Base-by-base conservation (phyloP, 2,113 vertebrate species). In the Nannobrachium achirus region DNA sequence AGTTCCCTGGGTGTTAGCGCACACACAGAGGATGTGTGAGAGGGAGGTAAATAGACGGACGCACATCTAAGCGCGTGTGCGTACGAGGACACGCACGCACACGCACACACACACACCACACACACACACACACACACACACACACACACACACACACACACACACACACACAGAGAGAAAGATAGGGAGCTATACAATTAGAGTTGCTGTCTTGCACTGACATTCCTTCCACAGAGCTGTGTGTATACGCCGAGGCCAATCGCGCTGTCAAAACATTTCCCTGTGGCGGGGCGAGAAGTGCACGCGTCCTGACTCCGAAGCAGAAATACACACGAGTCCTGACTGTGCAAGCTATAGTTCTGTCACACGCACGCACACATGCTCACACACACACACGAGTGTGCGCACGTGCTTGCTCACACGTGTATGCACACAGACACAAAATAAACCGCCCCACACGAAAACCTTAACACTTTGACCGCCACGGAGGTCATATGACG, bases 201-300 rank as follows among this genome's bases (percentile, higher is more conserved):
- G 58, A 69, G n/a, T n/a, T n/a, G n/a, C 59, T 52, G 63, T 71
- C 74, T 46, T 18, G 11, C 64, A 60, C 63, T 77, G 76, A 79
- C 79, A 85, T 89, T 89, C 79, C 72, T 90, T 89, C 79, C 83
- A 79, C 70, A 74, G 80, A 83, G 73, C 56, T 81, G 78, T 87
- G 75, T 88, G n/a, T n/a, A n/a, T n/a, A 81, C 75, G 73, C 70
- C 83, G 78, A 62, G 58, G 67, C 83, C 83, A 83, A 78, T 83
- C 69, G 10, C 60, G 61, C 79, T 89, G 83, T 91, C 86, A 89
- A 85, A 92, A 89, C 83, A 88, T 84, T 86, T 89, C 85, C 87
- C 56, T 60, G 44, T 42, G 19, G 80, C 82, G 49, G 55, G 66
- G 39, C 20, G 74, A 73, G 60, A 53, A 82, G 79, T 84, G 75